Evolutionary conservation across 92 coral and sea anemone genomes (phyloP), one percentile per base, ranked within the genome.

Genomic region (Parazoanthus swiftii): DNA sequence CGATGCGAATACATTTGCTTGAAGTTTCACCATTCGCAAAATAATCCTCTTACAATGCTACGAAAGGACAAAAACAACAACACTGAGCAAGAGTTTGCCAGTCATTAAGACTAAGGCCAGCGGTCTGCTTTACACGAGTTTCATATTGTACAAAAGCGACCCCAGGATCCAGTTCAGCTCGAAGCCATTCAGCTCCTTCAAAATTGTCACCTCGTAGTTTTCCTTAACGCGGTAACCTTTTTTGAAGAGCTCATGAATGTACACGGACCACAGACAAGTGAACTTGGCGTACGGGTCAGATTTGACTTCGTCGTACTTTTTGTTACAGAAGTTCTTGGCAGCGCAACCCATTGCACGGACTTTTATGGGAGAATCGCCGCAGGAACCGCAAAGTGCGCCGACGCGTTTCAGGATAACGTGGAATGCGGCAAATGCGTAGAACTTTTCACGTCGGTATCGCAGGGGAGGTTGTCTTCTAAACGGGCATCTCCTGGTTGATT

Each of bases 391-490:
- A 6, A 81, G 23, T 37, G 84, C 78, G 14, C 90, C 92, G 36
- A 75, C 67, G 26, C 38, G 81, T 2, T 58, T 70, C 8, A 88
- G 77, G 13, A 80, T 74, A 59, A 71, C 74, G 25, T 77, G 82
- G 25, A 90, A 74, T 13, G 89, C 92, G 9, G 89, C 71, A 58
- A 80, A 86, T 6, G 86, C 90, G 77, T 79, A 90, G 73, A 90
- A 86, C 8, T 59, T 23, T 70, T 42, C 29, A 5, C 50, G 80
- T 51, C 46, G 48, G 23, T 86, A 86, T 37, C 21, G 25, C 66
- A 90, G 42, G 4, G 63, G 21, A 14, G 86, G 89, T 35, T 90
- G 92, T 36, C 85, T 85, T 67, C 33, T 20, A 86, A 90, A 90
- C 6, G 86, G 83, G 38, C 89, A 79, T 10, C 26, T 6, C 23